These are phyloP conservation scores for Leucoraja ocellata DNA, from an alignment of 2,797 vertebrate genomes.

Conservation along the genomic window DNA sequence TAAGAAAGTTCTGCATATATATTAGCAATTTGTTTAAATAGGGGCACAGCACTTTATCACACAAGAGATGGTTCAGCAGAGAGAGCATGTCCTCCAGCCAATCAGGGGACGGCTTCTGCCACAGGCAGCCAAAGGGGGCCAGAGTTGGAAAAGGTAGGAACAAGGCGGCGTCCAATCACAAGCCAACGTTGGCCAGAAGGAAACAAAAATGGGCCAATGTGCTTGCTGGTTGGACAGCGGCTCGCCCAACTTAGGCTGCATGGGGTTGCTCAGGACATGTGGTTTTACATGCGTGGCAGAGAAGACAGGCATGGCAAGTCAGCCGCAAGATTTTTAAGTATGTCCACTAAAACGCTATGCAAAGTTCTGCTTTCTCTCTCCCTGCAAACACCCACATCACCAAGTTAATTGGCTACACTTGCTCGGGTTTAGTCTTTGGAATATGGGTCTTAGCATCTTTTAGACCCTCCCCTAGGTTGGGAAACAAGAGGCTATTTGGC, in stretches of 20 bases:
- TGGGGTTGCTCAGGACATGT: conserved; percentile 11
- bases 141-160: not conserved
- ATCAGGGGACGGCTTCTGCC: not conserved
- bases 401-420: not conserved
- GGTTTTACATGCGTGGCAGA: not conserved
- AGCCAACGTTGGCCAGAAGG: not conserved
- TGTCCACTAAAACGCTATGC: not conserved
- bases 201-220: not conserved
- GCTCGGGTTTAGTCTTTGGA: not conserved
- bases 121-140: conserved; percentile 12
- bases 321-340: not conserved
- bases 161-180: conserved; percentile 28
- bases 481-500: not conserved
- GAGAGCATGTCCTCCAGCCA: conserved; percentile 17
- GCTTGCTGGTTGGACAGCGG: not conserved
- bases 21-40: conserved; percentile 37
- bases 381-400: not conserved
- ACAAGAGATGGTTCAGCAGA: conserved; percentile 17
- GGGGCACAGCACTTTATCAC: conserved; percentile 31
- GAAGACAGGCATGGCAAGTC: not conserved
- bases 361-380: not conserved
- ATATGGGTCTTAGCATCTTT: too few species aligned
- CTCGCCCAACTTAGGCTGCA: not conserved
- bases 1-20: conserved; percentile 38
- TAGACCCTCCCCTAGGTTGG: not conserved